Base-by-base conservation (phyloP, 2,888 invertebrate genomes). In the Spodoptera littoralis region DNA sequence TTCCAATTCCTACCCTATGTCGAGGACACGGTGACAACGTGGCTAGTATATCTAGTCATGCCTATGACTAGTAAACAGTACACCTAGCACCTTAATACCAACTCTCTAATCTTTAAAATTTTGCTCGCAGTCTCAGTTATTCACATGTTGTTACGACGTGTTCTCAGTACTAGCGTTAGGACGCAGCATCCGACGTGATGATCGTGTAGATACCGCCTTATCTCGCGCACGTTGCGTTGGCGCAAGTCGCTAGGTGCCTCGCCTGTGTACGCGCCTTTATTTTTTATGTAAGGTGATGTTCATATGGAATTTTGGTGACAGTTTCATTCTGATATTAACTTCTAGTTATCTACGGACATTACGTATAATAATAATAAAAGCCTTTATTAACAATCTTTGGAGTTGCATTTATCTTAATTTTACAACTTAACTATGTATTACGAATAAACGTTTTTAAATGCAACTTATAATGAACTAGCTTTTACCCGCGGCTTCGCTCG, bases 41-140 rank as follows among this genome's bases (percentile, higher is more conserved):
- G 5, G 4, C 27, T 27, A 27, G 45, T 45, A 18, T 18, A 18
- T 18, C 18, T n/a, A 56, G 51, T 68, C 50, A 52, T 18, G 18
- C 18, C 18, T 18, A 18, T 18, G 18, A 18, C 18, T n/a, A 47
- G 11, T n/a, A 22, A 9, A n/a, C 18, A 4, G 44, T 9, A n/a
- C 6, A 12, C 43, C 27, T 36, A 36, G 3, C 24, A 54, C n/a
- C 54, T 45, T 50, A 27, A 43, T 1, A 36, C 36, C 2, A 1
- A 43, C 9, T 6, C 0, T 0, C 36, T 24, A 54, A 50, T 57
- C 11, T 62, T 36, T 80, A 79, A 77, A 80, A 84, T 84, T 83
- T 70, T 45, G 60, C 65, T 71, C 61, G 65, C 55, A 27, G 57
- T 56, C 46, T 36, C 18, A 41, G 9, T 27, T 47, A 45, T 55